These are phyloP conservation scores for Erynnis tages DNA, from an alignment of 2,888 invertebrate species.

Conservation along the genomic window DNA sequence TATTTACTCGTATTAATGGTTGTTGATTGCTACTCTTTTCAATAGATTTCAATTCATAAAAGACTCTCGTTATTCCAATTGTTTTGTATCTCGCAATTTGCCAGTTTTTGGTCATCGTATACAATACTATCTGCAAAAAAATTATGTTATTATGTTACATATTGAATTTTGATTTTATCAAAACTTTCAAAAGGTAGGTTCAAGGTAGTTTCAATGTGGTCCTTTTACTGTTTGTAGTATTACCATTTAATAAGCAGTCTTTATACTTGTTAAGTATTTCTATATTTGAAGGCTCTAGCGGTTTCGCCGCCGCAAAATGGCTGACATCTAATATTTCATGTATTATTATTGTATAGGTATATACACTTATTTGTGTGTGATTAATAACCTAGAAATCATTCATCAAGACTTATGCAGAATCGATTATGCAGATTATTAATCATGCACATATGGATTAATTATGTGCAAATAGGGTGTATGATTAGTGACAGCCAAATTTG, in stretches of 20 bases:
- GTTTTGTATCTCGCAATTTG: slow-evolving; percentile 1
- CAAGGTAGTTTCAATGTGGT: no score
- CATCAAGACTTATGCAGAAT: slow-evolving; percentile 18
- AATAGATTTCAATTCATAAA: slow-evolving; percentile 5
- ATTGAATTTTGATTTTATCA: no score
- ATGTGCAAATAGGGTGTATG: slow-evolving; percentile 15
- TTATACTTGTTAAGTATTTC: no score
- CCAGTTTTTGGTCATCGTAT: slow-evolving; percentile 1
- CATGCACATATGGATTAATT: slow-evolving; percentile 19
- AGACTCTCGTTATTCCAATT: slow-evolving; percentile 16
- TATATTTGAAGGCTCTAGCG: no score
- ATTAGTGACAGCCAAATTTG: slow-evolving; percentile 18
- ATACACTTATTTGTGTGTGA: no score
- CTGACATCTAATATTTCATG: no score
- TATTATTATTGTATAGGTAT: no score
- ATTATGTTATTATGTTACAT: no score
- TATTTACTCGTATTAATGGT: background rate
- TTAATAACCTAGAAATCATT: background rate
- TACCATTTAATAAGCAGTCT: no score
- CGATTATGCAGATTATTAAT: slow-evolving; percentile 21
- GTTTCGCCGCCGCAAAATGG: no score
- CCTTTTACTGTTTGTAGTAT: no score
- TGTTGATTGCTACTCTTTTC: slow-evolving; percentile 2
- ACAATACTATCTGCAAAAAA: background rate
- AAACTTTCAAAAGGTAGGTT: no score